Percentiles rank a stretch among this genome's conserved stretches.
These are phyloP conservation scores for Notarius lentiginosus DNA, from an alignment of 2,113 vertebrate species.

Conservation along the genomic window DNA sequence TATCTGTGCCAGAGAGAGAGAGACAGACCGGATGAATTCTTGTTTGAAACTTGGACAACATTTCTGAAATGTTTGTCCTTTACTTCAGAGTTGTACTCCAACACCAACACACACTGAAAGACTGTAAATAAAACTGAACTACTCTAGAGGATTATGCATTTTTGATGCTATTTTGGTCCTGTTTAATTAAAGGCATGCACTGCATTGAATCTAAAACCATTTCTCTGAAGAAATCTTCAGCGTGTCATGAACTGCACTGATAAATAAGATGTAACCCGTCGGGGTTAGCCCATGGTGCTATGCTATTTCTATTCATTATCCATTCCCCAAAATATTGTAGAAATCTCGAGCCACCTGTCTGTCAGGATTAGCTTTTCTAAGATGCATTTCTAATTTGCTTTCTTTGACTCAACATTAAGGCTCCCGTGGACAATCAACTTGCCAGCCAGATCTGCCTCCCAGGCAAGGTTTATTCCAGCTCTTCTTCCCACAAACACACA, in stretches of 20 bases:
- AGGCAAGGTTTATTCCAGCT: slow-evolving; percentile 47
- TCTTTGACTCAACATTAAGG: slow-evolving; percentile 48
- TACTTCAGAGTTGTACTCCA: neutral
- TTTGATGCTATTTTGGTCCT: neutral
- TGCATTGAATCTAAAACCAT: neutral
- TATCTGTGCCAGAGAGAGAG: neutral
- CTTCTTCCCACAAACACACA: slow-evolving; percentile 48
- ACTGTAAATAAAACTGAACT: neutral
- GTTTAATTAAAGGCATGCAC: neutral
- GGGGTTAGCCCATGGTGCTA: neutral
- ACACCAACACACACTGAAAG: neutral
- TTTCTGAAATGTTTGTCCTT: slow-evolving; percentile 13
- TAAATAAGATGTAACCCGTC: slow-evolving; percentile 1
- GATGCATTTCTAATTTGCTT: slow-evolving; percentile 47
- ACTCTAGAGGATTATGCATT: neutral
- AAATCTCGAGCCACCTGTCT: slow-evolving; percentile 28
- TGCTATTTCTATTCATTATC: slow-evolving; percentile 20
- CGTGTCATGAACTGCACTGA: neutral
- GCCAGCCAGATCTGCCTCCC: slow-evolving; percentile 45
- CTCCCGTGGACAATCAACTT: slow-evolving; percentile 48
- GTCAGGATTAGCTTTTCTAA: slow-evolving; percentile 42
- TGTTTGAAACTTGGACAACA: neutral
- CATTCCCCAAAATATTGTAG: slow-evolving; percentile 11
- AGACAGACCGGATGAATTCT: neutral
- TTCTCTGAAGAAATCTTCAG: neutral